Conservation (phyloP, 2,113 vertebrate genomes). For the Thamnaconus septentrionalis region DNA sequence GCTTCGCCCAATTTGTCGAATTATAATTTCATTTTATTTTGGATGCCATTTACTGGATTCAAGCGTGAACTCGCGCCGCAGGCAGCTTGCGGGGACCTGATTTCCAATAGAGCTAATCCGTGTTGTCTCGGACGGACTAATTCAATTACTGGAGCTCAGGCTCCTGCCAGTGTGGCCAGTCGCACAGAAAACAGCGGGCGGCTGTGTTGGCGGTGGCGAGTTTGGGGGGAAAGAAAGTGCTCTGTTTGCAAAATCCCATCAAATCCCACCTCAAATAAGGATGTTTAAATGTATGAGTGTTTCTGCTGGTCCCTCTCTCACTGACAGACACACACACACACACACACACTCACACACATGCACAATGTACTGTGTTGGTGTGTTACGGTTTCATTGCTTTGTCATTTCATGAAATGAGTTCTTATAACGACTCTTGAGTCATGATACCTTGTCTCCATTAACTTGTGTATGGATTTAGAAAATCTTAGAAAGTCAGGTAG, state of each 20-base stretch:
- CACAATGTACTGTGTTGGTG: constrained; percentile 3
- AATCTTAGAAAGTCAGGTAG: no score
- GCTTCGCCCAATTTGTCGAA: no score
- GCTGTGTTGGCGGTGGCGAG: background rate
- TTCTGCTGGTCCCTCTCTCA: constrained; percentile 3
- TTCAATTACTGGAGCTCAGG: constrained; percentile 50
- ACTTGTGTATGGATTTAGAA: no score
- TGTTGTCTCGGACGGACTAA: constrained; percentile 49
- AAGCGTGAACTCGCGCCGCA: background rate
- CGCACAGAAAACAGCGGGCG: constrained; percentile 19
- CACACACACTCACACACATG: background rate
- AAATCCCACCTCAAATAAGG: constrained; percentile 17
- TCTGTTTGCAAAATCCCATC: constrained; percentile 30
- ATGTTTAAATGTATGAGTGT: constrained; percentile 12
- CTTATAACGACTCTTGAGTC: no score
- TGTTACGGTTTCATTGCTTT: background rate
- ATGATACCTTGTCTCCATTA: no score
- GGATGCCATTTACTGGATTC: no score
- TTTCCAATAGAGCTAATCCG: constrained; percentile 30
- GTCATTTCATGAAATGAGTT: background rate
- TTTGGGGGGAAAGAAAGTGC: constrained; percentile 12
- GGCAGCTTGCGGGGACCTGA: background rate
- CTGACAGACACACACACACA: background rate
- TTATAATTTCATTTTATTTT: no score
- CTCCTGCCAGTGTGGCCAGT: constrained; percentile 14